Percentiles rank a stretch among this genome's conserved stretches.
phyloP scores from a whole-genome alignment of 1,140 invertebrate genomes.

The Sminthurides bifidus region DNA sequence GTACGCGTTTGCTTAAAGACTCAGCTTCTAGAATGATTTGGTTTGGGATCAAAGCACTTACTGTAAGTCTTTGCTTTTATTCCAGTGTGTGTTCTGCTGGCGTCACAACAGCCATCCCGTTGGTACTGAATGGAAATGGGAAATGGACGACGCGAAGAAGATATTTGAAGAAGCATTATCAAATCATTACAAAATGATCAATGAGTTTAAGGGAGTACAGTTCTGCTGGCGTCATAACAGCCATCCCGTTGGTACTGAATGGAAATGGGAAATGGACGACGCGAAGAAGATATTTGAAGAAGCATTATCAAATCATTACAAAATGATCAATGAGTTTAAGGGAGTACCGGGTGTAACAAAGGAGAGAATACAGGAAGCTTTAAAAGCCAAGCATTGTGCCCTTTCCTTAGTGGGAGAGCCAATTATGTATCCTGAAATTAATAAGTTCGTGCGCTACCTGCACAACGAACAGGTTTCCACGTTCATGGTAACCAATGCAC shows the following conservation, averaged over 20 bases:
- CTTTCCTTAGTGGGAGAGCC: conserved; percentile 55
- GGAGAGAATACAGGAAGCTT: conserved; percentile 44
- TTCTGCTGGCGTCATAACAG: conserved; percentile 57
- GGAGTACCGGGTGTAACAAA: conserved; percentile 50
- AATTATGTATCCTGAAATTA: conserved; percentile 57
- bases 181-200: conserved; percentile 49
- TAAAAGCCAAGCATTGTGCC: conserved; percentile 46
- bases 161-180: conserved; percentile 45
- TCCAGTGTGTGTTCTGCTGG: too few species aligned
- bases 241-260: conserved; percentile 58
- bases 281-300: conserved; percentile 45
- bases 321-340: conserved; percentile 46
- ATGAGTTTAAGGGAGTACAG: conserved; percentile 48
- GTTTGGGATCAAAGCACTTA: too few species aligned
- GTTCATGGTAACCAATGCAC: conserved; percentile 53
- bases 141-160: conserved; percentile 47
- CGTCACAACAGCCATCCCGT: conserved; percentile 56
- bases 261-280: conserved; percentile 53
- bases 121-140: conserved; percentile 56
- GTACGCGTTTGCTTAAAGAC: too few species aligned
- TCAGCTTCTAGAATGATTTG: too few species aligned
- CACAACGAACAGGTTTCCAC: conserved; percentile 46
- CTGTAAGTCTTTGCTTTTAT: too few species aligned
- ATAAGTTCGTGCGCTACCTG: conserved; percentile 44
- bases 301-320: conserved; percentile 45